Base-by-base conservation (phyloP, 2,888 invertebrate species). In the Drosophila buzzatii region DNA sequence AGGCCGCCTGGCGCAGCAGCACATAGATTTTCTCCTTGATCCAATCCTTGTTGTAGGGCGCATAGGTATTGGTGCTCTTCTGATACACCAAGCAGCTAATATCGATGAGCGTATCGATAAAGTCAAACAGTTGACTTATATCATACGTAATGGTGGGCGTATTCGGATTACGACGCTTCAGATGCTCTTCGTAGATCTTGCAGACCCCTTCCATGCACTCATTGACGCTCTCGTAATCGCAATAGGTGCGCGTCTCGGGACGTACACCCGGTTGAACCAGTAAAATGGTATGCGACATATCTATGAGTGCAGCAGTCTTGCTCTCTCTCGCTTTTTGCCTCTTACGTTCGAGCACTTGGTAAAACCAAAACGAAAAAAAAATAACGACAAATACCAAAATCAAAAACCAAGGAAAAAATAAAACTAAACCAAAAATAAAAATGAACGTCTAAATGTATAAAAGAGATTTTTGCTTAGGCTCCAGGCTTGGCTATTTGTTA, bases 121-220 rank as follows among this genome's bases (percentile, higher is more conserved):
- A 99, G 93, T 99, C 99, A 92, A 99, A 99, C 68, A 99, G 94
- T 91, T 99, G 99, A 64, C 97, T 97, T 64, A 99, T 99, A 92
- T 99, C 99, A 91, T 99, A 99, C 0, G 99, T 99, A 73, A 99
- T 99, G 2, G 98, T 98, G 1, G 98, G 98, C 18, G 98, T 97
- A 91, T 98, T 97, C 0, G 99, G 99, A 92, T 99, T 99, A 89
- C 97, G 95, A 70, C 97, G 95, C 92, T 99, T 99, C 81, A 99
- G 93, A 93, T 99, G 99, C 91, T 99, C 99, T 92, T 99, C 99
- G 92, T 98, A 99, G 78, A 99, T 99, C 94, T 99, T 99, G 93
- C 99, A 99, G 14, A 99, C 98, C 41, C 98, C 99, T 94, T 99
- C 99, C 96, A 99, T 97, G 91, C 99, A 99, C 91, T 99, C 99